These are phyloP conservation scores for Akabosia matsudoensis DNA, from an alignment of 1,140 invertebrate genomes.

Conservation along the genomic window DNA sequence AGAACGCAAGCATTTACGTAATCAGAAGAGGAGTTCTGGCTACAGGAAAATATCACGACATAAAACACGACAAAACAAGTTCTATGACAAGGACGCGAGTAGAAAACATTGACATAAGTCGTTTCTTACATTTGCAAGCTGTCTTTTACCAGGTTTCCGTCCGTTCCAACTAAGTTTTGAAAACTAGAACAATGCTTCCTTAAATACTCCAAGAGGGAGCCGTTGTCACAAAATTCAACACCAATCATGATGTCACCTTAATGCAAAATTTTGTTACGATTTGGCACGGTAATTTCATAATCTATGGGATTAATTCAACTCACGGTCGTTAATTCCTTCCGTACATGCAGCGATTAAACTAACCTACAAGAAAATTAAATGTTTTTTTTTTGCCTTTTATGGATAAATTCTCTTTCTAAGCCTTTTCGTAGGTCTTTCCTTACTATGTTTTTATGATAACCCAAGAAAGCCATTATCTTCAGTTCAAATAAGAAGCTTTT, in stretches of 20 bases:
- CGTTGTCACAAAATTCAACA: slow-evolving; percentile 14
- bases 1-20: background rate
- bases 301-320: background rate
- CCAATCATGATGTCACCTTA: background rate
- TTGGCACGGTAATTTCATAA: background rate
- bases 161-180: background rate
- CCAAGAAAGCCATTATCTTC: slow-evolving; percentile 12
- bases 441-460: slow-evolving; percentile 11
- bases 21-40: background rate
- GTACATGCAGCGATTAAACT: slow-evolving; percentile 10
- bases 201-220: background rate
- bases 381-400: background rate
- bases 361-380: background rate
- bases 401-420: too few relatives aligned
- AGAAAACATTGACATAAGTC: background rate
- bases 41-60: too few relatives aligned
- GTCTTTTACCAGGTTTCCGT: background rate
- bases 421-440: too few relatives aligned
- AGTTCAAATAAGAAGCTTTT: slow-evolving; percentile 17
- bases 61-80: too few relatives aligned
- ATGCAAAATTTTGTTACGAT: background rate
- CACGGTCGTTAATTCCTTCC: slow-evolving; percentile 6
- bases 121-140: background rate
- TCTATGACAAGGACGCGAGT: too few relatives aligned
- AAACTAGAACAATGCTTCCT: background rate